Conservation (phyloP, 2,113 vertebrate genomes). For the Ancistrus triradiatus region DNA sequence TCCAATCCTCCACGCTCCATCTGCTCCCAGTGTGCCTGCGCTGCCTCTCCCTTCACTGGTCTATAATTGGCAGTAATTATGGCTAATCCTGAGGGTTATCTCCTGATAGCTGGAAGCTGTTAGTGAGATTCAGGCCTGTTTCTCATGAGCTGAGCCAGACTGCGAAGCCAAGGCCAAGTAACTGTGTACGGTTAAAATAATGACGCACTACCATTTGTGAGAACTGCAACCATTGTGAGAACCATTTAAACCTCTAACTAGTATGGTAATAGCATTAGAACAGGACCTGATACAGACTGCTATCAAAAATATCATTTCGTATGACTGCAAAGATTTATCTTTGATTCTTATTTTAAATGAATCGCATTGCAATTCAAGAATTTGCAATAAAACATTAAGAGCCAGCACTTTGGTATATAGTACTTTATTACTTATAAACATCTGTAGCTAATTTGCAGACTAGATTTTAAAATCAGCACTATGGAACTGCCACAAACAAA, state of each 20-base stretch:
- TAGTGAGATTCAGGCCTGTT: conserved; percentile 4
- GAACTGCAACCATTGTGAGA: not conserved
- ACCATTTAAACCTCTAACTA: too few species aligned
- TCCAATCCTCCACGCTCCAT: not conserved
- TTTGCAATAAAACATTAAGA: too few species aligned
- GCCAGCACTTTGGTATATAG: too few species aligned
- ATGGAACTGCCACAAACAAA: too few species aligned
- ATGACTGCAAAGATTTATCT: not conserved
- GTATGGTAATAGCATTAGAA: not conserved
- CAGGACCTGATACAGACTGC: not conserved
- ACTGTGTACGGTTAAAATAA: not conserved
- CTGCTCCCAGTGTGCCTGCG: conserved; percentile 11
- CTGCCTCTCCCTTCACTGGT: conserved; percentile 4
- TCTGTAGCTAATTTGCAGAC: too few species aligned
- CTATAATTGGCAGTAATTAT: conserved; percentile 37
- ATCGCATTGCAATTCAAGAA: too few species aligned
- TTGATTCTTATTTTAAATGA: too few species aligned
- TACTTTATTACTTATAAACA: not conserved
- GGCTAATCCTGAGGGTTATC: conserved; percentile 32
- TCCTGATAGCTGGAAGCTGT: conserved; percentile 29
- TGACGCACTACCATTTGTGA: not conserved
- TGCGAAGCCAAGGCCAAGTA: not conserved
- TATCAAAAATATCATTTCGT: not conserved
- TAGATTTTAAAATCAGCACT: too few species aligned
- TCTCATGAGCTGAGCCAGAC: conserved; percentile 24